Base-by-base conservation (phyloP, 2,888 invertebrate genomes). In the Panzeria rudis region DNA sequence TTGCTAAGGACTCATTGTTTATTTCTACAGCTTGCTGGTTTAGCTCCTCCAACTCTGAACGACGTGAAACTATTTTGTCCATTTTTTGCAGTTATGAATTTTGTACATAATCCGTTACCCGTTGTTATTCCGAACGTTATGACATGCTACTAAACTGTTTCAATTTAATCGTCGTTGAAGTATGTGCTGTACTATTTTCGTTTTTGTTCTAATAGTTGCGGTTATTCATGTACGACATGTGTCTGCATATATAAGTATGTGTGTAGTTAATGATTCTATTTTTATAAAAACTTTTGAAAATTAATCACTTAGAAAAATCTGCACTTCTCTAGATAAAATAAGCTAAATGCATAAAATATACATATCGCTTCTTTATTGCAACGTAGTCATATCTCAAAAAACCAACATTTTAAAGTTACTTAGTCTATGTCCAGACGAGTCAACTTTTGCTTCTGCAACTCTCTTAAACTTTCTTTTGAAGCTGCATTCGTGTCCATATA, bases 1-100 rank as follows among this genome's bases (percentile, higher is more conserved):
- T 90, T 66, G 90, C 90, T 75, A 91, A 78, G 0, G 91, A 91
- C 44, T 90, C 90, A 84, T 91, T 91, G 9, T 89, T 90, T 69
- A 91, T 89, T 83, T 88, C 89, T 3, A 56, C 90, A 1, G 89
- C 88, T 83, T 91, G 90, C 0, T 89, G 77, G 84, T 90, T 89
- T 59, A 91, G 61, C 54, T 91, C 91, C 83, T 90, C 89, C 84
- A 91, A 82, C 86, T 91, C 90, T 2, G 89, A 87, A 23, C 89
- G 89, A 11, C 89, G 90, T 25, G 88, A 87, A 71, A 88, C 88
- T 61, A 89, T 89, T n/a, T 84, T 80, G 35, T 87, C 86, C 89
- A 90, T 89, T 61, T 23, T 61, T 44, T 23, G 13, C 17, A 9
- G 20, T 72, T 13, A 47, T 17, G 11, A 1, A 17, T 15, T 59